These are phyloP conservation scores for Palythoa heliodiscus DNA, from an alignment of 92 coral and sea anemone species.

Conservation along the genomic window DNA sequence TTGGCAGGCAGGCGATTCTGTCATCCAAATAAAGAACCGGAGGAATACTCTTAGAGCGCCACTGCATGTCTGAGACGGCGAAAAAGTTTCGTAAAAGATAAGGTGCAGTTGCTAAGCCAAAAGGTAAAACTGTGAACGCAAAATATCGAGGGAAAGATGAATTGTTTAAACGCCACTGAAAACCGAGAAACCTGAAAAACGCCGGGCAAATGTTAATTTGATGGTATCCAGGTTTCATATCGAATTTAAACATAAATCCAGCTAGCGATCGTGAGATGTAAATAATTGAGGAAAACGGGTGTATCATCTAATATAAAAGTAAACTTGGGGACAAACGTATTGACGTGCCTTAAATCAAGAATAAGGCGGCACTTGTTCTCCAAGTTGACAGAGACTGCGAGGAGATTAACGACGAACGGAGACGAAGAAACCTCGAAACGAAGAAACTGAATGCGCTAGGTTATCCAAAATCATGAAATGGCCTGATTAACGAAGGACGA, in stretches of 20 bases:
- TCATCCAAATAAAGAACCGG: neutral
- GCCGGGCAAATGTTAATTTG: neutral
- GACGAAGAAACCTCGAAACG: neutral
- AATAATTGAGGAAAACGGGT: neutral
- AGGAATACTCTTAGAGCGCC: neutral
- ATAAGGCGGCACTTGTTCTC: slow-evolving; percentile 14
- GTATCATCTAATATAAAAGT: neutral
- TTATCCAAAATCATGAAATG: neutral
- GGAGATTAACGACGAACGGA: neutral
- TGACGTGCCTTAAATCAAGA: slow-evolving; percentile 10
- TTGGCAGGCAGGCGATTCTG: neutral
- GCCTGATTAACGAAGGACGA: neutral
- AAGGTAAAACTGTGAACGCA: neutral
- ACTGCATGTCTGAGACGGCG: neutral
- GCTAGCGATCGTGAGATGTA: neutral
- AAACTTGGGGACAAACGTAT: neutral
- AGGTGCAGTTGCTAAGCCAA: slow-evolving; percentile 1
- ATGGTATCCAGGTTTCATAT: neutral
- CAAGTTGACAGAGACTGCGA: neutral
- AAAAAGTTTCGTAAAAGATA: slow-evolving; percentile 1
- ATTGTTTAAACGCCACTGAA: neutral
- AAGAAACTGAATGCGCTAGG: neutral
- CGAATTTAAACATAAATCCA: neutral
- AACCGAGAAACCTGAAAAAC: neutral
- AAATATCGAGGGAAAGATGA: neutral